Evolutionary conservation across 1,140 invertebrate genomes (phyloP), one percentile per base, ranked within the genome.

Genomic region (Drosophila dunni): DNA sequence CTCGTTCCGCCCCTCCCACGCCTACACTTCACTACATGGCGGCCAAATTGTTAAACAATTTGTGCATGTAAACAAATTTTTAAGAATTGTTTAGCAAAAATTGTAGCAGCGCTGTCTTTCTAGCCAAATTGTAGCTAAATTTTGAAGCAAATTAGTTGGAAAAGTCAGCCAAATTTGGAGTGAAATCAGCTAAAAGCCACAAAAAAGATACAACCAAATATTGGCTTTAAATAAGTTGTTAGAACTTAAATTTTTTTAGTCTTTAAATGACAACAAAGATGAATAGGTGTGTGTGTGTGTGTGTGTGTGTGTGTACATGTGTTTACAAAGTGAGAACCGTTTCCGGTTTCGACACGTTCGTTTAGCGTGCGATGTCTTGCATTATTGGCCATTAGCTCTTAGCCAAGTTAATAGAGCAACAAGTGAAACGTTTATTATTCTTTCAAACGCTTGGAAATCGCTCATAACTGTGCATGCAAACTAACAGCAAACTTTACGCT

Each of bases 351-450:
- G 56, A 61, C 33, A 54, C 53, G 36, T 38, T 33, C 11, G 44
- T 15, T 50, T 13, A 29, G n/a, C 38, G 70, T 73, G 70, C 48
- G 29, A 11, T 53, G 62, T 9, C 80, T 73, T 62, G 79, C 83
- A 75, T 82, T 83, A 64, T 61, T 79, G 57, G 65, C 57, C 76
- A 73, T 64, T 75, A 69, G 71, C 53, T 72, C 15, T 36, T 40
- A 38, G 69, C 74, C 82, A 62, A 75, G 75, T 86, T 85, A 85
- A 84, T 84, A 86, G 81, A 84, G 81, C 81, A 84, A 85, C 74
- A 78, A 85, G 61, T 56, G 81, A 66, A 77, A 67, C 75, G 70
- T 46, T 58, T 79, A 29, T 29, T 29, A 29, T 60, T 67, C 6
- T 9, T 40, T 24, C 54, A 63, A 38, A n/a, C 17, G 36, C 57